phyloP scores from a whole-genome alignment of 1,140 invertebrate genomes.

The Ceratosolen fusciceps region DNA sequence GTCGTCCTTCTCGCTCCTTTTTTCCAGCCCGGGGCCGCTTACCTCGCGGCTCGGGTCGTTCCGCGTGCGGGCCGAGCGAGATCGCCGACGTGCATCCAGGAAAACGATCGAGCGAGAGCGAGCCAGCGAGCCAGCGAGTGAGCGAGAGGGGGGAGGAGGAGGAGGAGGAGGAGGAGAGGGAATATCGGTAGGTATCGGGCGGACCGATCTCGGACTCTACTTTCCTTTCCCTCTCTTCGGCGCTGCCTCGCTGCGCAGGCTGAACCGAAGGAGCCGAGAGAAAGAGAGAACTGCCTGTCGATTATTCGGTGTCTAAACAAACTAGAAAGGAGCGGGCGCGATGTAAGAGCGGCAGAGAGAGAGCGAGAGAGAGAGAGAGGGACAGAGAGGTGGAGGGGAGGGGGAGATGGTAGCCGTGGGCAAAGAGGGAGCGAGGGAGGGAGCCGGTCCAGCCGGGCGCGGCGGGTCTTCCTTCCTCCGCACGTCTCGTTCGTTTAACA shows the following conservation, averaged over 20 bases:
- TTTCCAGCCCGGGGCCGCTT: conserved; percentile 17
- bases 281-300: conserved; percentile 60
- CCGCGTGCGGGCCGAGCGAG: conserved; percentile 7
- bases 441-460: conserved; percentile 26
- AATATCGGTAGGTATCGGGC: conserved; percentile 52
- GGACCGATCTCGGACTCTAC: conserved; percentile 34
- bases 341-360: conserved; percentile 1
- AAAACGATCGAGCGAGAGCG: conserved; percentile 14
- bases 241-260: neutral
- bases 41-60: conserved; percentile 25
- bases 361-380: conserved; percentile 19
- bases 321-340: conserved; percentile 58
- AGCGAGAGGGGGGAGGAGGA: too few relatives aligned
- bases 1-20: neutral
- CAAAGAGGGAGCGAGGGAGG: conserved; percentile 20
- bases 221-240: conserved; percentile 27
- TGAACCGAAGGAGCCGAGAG: neutral
- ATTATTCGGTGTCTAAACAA: conserved; percentile 72
- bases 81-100: neutral
- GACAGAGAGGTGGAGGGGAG: conserved; percentile 13
- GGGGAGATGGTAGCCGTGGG: too few relatives aligned
- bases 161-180: too few relatives aligned
- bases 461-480: conserved; percentile 42
- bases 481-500: conserved; percentile 64
- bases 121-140: too few relatives aligned